Conservation (phyloP, 2,797 vertebrate species). For the Notolabrus celidotus region DNA sequence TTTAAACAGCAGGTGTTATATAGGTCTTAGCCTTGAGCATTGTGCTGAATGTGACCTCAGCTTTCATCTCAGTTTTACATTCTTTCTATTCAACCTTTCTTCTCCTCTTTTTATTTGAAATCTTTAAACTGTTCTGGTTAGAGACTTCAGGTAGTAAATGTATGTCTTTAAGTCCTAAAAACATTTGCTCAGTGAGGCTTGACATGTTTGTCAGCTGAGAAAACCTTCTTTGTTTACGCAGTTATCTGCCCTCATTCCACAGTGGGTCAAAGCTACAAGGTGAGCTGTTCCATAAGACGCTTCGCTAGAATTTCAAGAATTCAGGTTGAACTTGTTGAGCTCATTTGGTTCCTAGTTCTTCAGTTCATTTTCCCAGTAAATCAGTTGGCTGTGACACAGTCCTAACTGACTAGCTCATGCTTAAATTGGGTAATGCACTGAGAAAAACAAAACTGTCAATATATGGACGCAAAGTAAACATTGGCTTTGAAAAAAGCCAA, state of each 20-base stretch:
- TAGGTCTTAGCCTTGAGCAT: no score
- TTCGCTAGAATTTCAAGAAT: slow-evolving; percentile 66
- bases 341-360: background rate
- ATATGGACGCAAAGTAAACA: background rate
- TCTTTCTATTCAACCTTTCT: no score
- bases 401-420: background rate
- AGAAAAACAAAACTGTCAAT: background rate
- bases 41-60: background rate
- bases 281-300: slow-evolving; percentile 46
- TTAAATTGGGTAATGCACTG: background rate
- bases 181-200: slow-evolving; percentile 20
- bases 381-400: background rate
- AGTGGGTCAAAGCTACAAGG: slow-evolving; percentile 60
- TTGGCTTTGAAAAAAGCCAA: background rate
- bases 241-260: slow-evolving; percentile 28
- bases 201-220: slow-evolving; percentile 55
- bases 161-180: slow-evolving; percentile 4
- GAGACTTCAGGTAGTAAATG: background rate
- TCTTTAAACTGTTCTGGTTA: background rate
- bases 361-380: slow-evolving; percentile 16
- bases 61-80: background rate
- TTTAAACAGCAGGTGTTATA: no score
- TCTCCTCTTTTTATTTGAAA: no score
- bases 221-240: slow-evolving; percentile 32
- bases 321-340: slow-evolving; percentile 46